A percentile compares a stretch with the other conserved stretches of the same genome.
Evolutionary conservation across 2,888 invertebrate species (phyloP).

Genomic region (Apamea monoglypha): DNA sequence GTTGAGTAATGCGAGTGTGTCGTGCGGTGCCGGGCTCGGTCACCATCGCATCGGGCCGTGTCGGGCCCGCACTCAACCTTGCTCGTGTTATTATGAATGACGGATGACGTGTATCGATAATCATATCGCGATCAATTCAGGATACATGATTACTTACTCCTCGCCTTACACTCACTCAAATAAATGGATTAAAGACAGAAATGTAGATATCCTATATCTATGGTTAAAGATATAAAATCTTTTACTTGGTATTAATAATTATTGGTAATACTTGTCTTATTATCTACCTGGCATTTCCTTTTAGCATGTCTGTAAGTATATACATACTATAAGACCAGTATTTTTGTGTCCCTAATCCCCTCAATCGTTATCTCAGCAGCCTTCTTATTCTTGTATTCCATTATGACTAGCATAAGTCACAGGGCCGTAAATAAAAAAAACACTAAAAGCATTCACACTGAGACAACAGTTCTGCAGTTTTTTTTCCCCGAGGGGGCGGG

Average conservation of each 20-base stretch:
- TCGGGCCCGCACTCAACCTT: slow-evolving; percentile 41
- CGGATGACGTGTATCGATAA: slow-evolving; percentile 61
- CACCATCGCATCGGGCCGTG: slow-evolving; percentile 50
- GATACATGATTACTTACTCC: slow-evolving; percentile 18
- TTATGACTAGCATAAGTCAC: slow-evolving; percentile 31
- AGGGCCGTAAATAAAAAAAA: slow-evolving; percentile 55
- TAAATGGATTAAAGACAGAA: slow-evolving; percentile 15
- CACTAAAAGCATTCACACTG: slow-evolving; percentile 60
- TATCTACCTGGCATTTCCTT: slow-evolving; percentile 10
- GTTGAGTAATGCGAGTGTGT: slow-evolving; percentile 82
- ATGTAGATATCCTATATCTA: too few species aligned
- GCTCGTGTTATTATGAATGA: slow-evolving; percentile 63
- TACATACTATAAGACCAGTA: not conserved
- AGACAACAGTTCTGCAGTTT: slow-evolving; percentile 59
- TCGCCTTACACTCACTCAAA: slow-evolving; percentile 12
- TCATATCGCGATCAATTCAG: slow-evolving; percentile 41
- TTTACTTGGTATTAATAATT: not conserved
- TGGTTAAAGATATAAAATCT: slow-evolving; percentile 16
- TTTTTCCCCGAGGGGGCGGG: slow-evolving; percentile 61
- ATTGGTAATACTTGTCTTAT: not conserved
- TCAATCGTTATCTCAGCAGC: slow-evolving; percentile 27
- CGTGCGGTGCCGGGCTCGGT: slow-evolving; percentile 68
- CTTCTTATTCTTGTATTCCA: slow-evolving; percentile 47
- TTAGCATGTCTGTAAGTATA: not conserved
- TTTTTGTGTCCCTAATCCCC: slow-evolving; percentile 26